phyloP scores from a whole-genome alignment of 2,888 invertebrate species.

The Dolichopus griseipennis region DNA sequence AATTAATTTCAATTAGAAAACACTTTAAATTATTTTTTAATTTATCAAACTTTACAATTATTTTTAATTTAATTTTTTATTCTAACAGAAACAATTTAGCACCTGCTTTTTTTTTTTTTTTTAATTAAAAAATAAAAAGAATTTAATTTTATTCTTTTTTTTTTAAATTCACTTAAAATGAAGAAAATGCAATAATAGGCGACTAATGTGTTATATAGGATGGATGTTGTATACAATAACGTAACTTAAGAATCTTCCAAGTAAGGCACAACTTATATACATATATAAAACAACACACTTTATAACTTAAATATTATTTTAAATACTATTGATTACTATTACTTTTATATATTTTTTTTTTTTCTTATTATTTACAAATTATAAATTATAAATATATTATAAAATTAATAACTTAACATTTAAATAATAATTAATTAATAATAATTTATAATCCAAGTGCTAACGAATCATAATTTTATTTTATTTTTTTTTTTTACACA shows the following conservation, averaged over 20 bases:
- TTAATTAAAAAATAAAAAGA: too few relatives aligned
- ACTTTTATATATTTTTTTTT: background rate
- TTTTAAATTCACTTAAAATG: background rate
- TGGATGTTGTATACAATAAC: background rate
- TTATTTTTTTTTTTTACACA: background rate
- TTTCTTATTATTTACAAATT: background rate
- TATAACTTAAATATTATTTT: background rate
- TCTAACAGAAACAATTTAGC: background rate
- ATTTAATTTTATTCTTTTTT: too few relatives aligned
- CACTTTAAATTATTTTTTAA: too few relatives aligned
- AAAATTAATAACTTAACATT: slow-evolving; percentile 6
- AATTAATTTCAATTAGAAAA: too few relatives aligned
- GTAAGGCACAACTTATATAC: slow-evolving; percentile 2
- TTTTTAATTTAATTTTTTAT: too few relatives aligned
- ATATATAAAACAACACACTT: background rate
- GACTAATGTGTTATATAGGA: background rate
- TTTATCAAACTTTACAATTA: too few relatives aligned
- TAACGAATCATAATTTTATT: background rate
- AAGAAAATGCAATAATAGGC: background rate
- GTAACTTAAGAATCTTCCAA: background rate
- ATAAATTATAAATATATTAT: background rate
- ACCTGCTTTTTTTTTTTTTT: background rate
- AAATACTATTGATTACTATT: background rate
- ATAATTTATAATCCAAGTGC: background rate
- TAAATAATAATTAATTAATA: background rate